Conservation (phyloP, 2,888 invertebrate genomes). For the Pristionchus maxplancki region DNA sequence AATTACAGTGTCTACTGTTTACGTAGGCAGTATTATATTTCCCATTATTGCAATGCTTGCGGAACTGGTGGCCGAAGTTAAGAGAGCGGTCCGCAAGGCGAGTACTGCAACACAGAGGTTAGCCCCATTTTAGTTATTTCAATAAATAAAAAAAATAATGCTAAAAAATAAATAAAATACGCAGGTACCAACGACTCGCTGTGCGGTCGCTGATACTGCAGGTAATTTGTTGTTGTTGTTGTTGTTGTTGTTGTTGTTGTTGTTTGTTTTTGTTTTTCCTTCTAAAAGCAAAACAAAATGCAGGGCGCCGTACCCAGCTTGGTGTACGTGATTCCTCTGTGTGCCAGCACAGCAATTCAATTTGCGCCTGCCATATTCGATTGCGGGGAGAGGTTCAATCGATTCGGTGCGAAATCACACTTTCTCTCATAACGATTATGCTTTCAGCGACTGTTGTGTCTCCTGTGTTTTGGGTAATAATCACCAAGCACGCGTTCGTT, state of each 20-base stretch:
- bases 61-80: neutral
- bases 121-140: too few relatives aligned
- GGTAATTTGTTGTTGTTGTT: too few relatives aligned
- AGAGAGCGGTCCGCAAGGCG: neutral
- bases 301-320: neutral
- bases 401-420: neutral
- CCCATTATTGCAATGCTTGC: neutral
- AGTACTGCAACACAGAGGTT: neutral
- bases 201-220: too few relatives aligned
- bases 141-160: too few relatives aligned
- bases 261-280: too few relatives aligned
- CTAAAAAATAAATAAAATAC: too few relatives aligned
- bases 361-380: neutral
- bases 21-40: too few relatives aligned
- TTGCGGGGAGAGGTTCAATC: neutral
- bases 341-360: neutral
- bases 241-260: too few relatives aligned
- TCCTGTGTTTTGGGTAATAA: neutral
- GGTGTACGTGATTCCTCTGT: neutral
- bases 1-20: too few relatives aligned
- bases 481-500: neutral
- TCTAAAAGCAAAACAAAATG: too few relatives aligned
- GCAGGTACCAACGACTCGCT: too few relatives aligned
- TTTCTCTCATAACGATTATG: too few relatives aligned
- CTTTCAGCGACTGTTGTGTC: neutral